Percentiles rank a stretch among this genome's conserved stretches.
phyloP scores from a whole-genome alignment of 2,113 vertebrate genomes.

The Phasianus colchicus region DNA sequence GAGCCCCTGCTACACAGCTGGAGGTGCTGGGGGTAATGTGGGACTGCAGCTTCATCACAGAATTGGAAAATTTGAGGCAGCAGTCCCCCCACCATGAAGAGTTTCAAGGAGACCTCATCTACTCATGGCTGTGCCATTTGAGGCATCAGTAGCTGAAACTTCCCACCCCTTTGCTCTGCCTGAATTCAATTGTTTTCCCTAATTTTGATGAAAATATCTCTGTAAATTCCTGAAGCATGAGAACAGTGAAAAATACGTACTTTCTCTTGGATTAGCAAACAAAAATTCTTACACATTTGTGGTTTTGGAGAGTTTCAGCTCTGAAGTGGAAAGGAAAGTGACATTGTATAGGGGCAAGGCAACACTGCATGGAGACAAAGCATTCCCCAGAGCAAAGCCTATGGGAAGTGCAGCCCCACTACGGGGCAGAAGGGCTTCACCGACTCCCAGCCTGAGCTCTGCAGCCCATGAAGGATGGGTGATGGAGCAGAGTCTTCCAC shows the following conservation, averaged over 20 bases:
- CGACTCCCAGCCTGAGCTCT: neutral
- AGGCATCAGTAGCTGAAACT: fast-evolving
- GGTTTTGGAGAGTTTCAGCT: neutral
- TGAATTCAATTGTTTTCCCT: neutral
- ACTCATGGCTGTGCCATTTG: neutral
- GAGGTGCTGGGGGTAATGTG: neutral
- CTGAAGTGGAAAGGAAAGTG: neutral
- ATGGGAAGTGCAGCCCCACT: neutral
- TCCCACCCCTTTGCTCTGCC: neutral
- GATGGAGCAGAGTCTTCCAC: too few species aligned
- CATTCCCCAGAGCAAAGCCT: neutral
- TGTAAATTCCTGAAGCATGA: neutral
- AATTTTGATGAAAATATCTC: neutral
- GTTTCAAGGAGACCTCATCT: neutral
- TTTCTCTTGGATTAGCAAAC: neutral
- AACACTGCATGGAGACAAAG: neutral
- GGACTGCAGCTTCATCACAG: neutral
- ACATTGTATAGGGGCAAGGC: too few species aligned
- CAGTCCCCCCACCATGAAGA: neutral
- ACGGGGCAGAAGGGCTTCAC: neutral
- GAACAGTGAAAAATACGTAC: neutral
- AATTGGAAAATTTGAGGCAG: neutral
- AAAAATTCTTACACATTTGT: neutral
- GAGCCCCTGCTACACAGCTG: neutral
- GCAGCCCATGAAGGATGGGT: too few species aligned